Evolutionary conservation across 2,113 vertebrate species (phyloP).

Genomic region (Mus spicilegus): DNA sequence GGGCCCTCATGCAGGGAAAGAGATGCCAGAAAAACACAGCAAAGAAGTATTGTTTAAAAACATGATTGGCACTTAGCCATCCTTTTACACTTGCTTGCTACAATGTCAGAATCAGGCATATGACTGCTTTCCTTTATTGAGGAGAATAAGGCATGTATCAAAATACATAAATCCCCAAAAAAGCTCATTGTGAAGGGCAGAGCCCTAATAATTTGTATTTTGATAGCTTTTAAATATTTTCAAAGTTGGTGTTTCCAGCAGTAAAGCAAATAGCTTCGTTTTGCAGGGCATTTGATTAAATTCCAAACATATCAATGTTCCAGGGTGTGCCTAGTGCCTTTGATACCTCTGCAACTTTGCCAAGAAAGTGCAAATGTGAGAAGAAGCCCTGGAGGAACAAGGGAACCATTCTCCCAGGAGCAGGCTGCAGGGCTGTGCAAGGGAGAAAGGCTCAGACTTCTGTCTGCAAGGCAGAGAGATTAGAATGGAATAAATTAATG

Average conservation of each 20-base stretch:
- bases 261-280: slow-evolving; percentile 67
- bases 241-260: slow-evolving; percentile 45
- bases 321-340: background rate
- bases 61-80: slow-evolving; percentile 62
- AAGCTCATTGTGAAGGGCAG: slow-evolving; percentile 60
- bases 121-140: slow-evolving; percentile 73
- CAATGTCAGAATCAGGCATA: slow-evolving; percentile 75
- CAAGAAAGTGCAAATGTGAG: slow-evolving; percentile 73
- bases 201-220: slow-evolving; percentile 71
- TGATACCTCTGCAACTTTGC: slow-evolving; percentile 1
- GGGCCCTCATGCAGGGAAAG: background rate
- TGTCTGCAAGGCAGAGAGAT: slow-evolving; percentile 68
- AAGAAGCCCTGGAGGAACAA: slow-evolving; percentile 59
- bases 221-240: slow-evolving; percentile 78
- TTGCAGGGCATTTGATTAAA: slow-evolving; percentile 70
- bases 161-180: slow-evolving; percentile 75
- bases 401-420: slow-evolving; percentile 55
- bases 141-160: slow-evolving; percentile 53
- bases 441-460: slow-evolving; percentile 47
- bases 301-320: slow-evolving; percentile 79
- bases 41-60: slow-evolving; percentile 53
- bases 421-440: background rate
- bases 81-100: slow-evolving; percentile 62
- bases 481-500: slow-evolving; percentile 53
- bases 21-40: background rate